Evolutionary conservation across 2,888 invertebrate species (phyloP), one percentile per base, ranked within the genome.

Genomic region (Lasioglossum vierecki): DNA sequence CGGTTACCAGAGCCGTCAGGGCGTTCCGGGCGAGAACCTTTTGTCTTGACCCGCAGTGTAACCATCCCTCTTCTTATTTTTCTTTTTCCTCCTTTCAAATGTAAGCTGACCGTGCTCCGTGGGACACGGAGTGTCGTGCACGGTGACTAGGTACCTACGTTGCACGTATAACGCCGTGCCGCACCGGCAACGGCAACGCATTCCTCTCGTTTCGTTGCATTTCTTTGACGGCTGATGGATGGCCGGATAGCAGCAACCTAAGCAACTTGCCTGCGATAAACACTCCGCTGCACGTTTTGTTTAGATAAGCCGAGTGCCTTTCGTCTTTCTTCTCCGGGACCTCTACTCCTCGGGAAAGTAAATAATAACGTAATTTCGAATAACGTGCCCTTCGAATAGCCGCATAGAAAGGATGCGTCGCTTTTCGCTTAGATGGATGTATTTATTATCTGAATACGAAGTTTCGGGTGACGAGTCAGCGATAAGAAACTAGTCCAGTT

Each of bases 211-310:
- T 88, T 80, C 82, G 76, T 71, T 88, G 88, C 84, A 85, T 90
- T 89, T 90, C 86, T 80, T 76, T 82, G 88, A 88, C 87, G 88
- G 76, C 76, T 89, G 87, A 87, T 82, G 77, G 82, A 81, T 80
- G 60, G 49, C 30, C 79, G 63, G 78, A 82, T 80, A 73, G 76
- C 88, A 88, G 91, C 92, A 85, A 91, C 88, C 91, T 90, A 92
- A 92, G 92, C 92, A 90, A 91, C 88, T 93, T 89, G 86, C 82
- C 86, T 49, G 87, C 88, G 91, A 92, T 93, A 92, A 93, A 92
- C 89, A 88, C 85, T 88, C 80, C 83, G 79, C 72, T 76, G 87
- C 88, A 88, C 83, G 83, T 76, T 90, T 92, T 91, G 88, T 92
- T 93, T 91, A 91, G 91, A 91, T 90, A 90, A 92, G 88, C 90